Conservation (phyloP, 2,797 vertebrate species). For the Hybognathus amarus region DNA sequence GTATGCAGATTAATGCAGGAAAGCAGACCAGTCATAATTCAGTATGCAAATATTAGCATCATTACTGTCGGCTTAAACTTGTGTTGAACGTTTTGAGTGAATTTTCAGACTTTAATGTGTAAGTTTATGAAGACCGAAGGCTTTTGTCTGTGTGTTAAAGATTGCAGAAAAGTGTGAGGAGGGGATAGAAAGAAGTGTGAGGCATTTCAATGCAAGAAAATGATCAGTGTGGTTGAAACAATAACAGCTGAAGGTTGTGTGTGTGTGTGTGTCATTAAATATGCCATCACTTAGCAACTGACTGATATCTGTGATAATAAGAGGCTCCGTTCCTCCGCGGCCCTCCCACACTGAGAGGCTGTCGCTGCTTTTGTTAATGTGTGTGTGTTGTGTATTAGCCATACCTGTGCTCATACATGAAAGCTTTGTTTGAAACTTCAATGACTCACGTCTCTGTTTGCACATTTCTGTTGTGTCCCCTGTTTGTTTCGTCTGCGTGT, state of each 20-base stretch:
- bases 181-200: background rate
- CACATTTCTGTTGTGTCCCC: conserved; percentile 30
- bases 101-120: background rate
- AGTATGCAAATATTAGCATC: background rate
- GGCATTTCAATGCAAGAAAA: background rate
- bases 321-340: conserved; percentile 5
- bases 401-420: conserved; percentile 3
- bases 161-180: background rate
- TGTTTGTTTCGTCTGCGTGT: conserved; percentile 29
- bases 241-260: conserved; percentile 20
- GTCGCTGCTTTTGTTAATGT: conserved; percentile 10
- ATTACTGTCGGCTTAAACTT: background rate
- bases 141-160: background rate
- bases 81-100: no score
- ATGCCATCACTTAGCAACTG: conserved; percentile 44
- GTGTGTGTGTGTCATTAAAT: conserved; percentile 5
- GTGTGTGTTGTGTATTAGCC: conserved; percentile 18
- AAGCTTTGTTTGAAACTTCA: background rate
- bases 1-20: background rate
- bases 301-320: conserved; percentile 50
- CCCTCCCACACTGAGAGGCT: conserved; percentile 21
- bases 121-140: background rate
- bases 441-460: conserved; percentile 3
- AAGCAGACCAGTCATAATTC: background rate
- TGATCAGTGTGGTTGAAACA: background rate